These are phyloP conservation scores for Incurvaria masculella DNA, from an alignment of 2,888 invertebrate genomes.

Conservation along the genomic window DNA sequence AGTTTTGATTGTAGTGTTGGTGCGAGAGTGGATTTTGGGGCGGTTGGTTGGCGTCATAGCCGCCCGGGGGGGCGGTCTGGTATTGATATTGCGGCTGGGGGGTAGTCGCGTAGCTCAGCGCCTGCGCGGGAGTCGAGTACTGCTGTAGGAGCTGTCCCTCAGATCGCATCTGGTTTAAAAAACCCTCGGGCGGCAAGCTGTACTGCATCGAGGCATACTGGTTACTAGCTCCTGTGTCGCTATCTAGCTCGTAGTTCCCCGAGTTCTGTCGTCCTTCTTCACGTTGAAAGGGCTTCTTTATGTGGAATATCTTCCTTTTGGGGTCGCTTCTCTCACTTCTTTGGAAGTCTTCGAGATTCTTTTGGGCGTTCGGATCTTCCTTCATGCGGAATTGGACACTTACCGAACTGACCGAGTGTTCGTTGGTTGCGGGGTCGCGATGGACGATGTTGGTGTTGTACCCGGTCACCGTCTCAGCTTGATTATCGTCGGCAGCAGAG, in stretches of 20 bases:
- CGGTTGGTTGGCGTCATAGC: slow-evolving; percentile 31
- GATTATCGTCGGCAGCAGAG: slow-evolving; percentile 26
- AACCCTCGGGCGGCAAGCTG: slow-evolving; percentile 48
- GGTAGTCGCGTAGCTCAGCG: slow-evolving; percentile 38
- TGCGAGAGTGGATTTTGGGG: slow-evolving; percentile 30
- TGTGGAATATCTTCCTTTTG: slow-evolving; percentile 36
- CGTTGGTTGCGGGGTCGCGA: slow-evolving; percentile 27
- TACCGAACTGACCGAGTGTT: slow-evolving; percentile 31
- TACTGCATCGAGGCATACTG: slow-evolving; percentile 49
- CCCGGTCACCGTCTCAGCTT: slow-evolving; percentile 30
- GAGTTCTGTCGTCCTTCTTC: slow-evolving; percentile 26
- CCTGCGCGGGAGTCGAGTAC: slow-evolving; percentile 35
- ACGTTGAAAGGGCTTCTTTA: slow-evolving; percentile 45
- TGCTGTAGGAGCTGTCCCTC: slow-evolving; percentile 33
- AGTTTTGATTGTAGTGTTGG: slow-evolving; percentile 31
- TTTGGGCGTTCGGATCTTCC: slow-evolving; percentile 31
- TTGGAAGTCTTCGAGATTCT: slow-evolving; percentile 28
- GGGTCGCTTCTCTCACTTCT: slow-evolving; percentile 25
- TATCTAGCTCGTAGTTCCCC: slow-evolving; percentile 31
- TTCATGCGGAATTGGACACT: slow-evolving; percentile 32
- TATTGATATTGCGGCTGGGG: slow-evolving; percentile 44
- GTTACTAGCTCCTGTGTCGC: slow-evolving; percentile 43
- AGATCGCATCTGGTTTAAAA: slow-evolving; percentile 41
- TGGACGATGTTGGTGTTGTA: slow-evolving; percentile 34
- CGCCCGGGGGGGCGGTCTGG: slow-evolving; percentile 26